Base-by-base conservation (phyloP, 2,888 invertebrate genomes). In the Nomada ferruginata region DNA sequence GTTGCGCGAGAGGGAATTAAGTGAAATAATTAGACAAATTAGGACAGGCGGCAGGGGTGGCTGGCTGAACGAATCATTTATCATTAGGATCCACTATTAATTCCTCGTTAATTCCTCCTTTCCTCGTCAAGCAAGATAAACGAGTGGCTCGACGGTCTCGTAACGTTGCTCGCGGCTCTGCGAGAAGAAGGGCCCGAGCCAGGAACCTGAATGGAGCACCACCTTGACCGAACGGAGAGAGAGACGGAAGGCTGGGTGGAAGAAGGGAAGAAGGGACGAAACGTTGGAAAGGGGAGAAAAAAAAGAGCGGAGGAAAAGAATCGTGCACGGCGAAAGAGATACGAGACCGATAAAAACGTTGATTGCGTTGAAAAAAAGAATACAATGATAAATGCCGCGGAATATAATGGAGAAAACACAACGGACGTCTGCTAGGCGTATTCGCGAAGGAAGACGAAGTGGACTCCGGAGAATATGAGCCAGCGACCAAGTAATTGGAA, bases 31-130 rank as follows among this genome's bases (percentile, higher is more conserved):
- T 93, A 93, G 92, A 93, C 93, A 93, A 93, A 93, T 93, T 93
- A 92, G 92, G 92, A 90, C 91, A 90, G 90, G 90, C 90, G 88
- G 82, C 89, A 89, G 87, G 88, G 88, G 89, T 87, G 89, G 88
- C 86, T 88, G 87, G 84, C 84, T 86, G 87, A 91, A 90, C 89
- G 91, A 89, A 91, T 91, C 92, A 91, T 93, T 93, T 93, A 92
- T 93, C 93, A 93, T 93, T 92, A 91, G 92, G 92, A 92, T 93
- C 92, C 91, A 88, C 93, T 93, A 93, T 93, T 93, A 93, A 93
- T 93, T 93, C 93, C 93, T 93, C 93, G 92, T 93, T 93, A 93
- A 93, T 93, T 93, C 93, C 92, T 92, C 93, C 93, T 93, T 93
- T 93, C 93, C 93, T 93, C 93, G 92, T 93, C 93, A 92, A 93